These are phyloP conservation scores for Psix sp. DNA, from an alignment of 1,140 invertebrate genomes.

Conservation along the genomic window DNA sequence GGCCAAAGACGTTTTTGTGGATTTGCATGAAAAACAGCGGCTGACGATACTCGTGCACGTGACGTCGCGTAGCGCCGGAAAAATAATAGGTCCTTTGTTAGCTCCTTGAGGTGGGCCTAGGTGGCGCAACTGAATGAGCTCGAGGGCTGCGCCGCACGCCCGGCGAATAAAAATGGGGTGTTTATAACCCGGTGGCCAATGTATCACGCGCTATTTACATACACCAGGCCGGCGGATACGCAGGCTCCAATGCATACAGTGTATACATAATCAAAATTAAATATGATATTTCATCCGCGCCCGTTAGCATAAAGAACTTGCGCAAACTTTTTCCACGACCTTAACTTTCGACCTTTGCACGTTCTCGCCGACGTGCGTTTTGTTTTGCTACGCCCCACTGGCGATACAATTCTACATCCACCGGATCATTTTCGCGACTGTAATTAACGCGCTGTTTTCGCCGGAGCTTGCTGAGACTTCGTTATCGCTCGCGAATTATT, in stretches of 20 bases:
- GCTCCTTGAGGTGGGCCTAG: constrained; percentile 46
- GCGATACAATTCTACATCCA: constrained; percentile 25
- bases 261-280: constrained; percentile 78
- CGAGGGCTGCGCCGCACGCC: constrained; percentile 63
- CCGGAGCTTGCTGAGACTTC: no score
- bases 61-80: constrained; percentile 61
- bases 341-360: constrained; percentile 54
- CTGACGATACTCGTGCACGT: constrained; percentile 51
- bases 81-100: constrained; percentile 68
- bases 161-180: constrained; percentile 77
- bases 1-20: constrained; percentile 10
- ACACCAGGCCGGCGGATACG: constrained; percentile 30
- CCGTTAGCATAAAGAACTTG: constrained; percentile 66
- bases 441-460: constrained; percentile 12
- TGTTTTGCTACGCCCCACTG: constrained; percentile 23
- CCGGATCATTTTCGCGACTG: constrained; percentile 14
- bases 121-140: constrained; percentile 49
- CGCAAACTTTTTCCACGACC: constrained; percentile 60
- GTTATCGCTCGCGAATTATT: no score
- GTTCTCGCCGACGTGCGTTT: constrained; percentile 40
- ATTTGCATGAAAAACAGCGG: constrained; percentile 41
- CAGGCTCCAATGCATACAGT: constrained; percentile 61
- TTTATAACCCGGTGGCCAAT: constrained; percentile 78
- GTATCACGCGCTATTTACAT: constrained; percentile 78
- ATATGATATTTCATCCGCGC: constrained; percentile 69